Evolutionary conservation across 2,113 vertebrate genomes (phyloP), one percentile per base, ranked within the genome.

Genomic region (Zosterops pallidus): DNA sequence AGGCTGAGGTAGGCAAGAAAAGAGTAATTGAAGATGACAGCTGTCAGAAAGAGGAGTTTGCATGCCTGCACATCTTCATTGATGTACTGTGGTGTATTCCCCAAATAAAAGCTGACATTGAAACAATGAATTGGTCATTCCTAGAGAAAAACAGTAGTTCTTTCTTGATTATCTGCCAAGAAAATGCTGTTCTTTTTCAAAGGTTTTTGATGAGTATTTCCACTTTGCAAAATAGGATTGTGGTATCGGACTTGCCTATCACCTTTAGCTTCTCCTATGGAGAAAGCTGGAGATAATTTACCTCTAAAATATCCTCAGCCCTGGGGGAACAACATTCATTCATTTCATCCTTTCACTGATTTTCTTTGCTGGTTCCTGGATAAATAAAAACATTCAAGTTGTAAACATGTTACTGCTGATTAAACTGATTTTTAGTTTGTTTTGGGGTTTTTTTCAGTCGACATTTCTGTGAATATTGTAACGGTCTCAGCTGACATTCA

Each of bases 41-140:
- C 92, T 93, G 75, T 85, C 78, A 83, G 75, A 80, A 35, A 59
- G 76, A 84, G 59, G 77, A 56, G n/a, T 41, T 79, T 84, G 44
- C 53, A 21, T 83, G 63, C 57, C 41, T 62, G 57, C 53, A 50
- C 50, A 65, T 86, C 63, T 92, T 72, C 62, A 26, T 35, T 42
- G 85, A 39, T 62, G 31, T 24, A 3, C 68, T 35, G 14, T 46
- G n/a, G 37, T 65, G 25, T 35, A 15, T 49, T 86, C 50, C 53
- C 86, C 76, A 80, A 71, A 88, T 85, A 83, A 69, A 93, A 83
- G 55, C 90, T 81, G 90, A 70, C 37, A 65, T 33, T 80, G 82
- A 47, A 94, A 53, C 50, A 74, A 83, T 2, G 13, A 22, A 28
- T 79, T 82, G 90, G 65, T 85, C 44, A n/a, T 76, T 96, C 53